Evolutionary conservation across 2,888 invertebrate species (phyloP), one percentile per base, ranked within the genome.

Genomic region (Augochlorella aurata): DNA sequence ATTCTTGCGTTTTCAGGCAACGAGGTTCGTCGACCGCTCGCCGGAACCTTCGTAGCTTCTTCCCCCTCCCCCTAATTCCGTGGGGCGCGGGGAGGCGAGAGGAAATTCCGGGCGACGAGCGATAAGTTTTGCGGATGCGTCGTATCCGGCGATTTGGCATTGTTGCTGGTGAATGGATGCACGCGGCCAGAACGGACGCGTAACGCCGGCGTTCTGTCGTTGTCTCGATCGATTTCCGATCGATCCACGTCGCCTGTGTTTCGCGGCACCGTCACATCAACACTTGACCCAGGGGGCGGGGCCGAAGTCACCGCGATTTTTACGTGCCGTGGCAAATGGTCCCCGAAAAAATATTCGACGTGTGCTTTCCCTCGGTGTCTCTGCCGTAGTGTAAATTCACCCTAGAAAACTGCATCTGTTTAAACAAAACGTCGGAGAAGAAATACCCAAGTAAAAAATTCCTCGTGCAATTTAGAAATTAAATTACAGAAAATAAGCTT

Each of bases 121-220:
- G 90, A 91, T 92, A 91, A 91, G 91, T 91, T 92, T 89, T 90
- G 90, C 92, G 92, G 92, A 92, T 92, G 91, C 90, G 89, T 90
- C 90, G 91, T 92, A 91, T 92, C 92, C 92, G 92, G 92, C 90
- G 91, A 91, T 92, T 92, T 92, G 90, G 90, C 87, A 91, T 91
- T 91, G 91, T 92, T 87, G 87, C 88, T 85, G 84, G 88, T 90
- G 87, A 91, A 91, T 91, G 89, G 91, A 83, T 85, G 89, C 91
- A 91, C 83, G 90, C 90, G 88, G 89, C 90, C 91, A 91, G 90
- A 91, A 91, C 91, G 89, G 58, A 71, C 84, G 63, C 81, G 63
- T 82, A 76, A 72, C 77, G 76, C 63, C 12, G 68, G 58, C 52
- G 78, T 74, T 72, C 67, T 29, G 66, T 54, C 77, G 49, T 65